A percentile compares a stretch with the other conserved stretches of the same genome.
Evolutionary conservation across 2,797 vertebrate genomes (phyloP).

Genomic region (Lophotriccus pileatus): DNA sequence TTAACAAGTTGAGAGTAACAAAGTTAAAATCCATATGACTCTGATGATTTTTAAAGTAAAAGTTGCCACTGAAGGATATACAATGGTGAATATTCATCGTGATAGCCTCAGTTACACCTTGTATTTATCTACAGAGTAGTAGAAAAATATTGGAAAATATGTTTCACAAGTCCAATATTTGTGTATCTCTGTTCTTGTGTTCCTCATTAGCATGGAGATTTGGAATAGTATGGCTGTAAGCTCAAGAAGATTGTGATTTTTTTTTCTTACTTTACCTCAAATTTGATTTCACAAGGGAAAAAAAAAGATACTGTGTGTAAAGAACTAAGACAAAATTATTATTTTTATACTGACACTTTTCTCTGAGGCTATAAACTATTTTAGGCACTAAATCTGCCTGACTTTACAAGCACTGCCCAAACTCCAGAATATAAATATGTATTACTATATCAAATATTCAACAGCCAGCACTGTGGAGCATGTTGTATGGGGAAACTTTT

Average conservation of each 20-base stretch:
- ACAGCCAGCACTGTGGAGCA: not conserved
- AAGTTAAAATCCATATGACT: not conserved
- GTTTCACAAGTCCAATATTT: not conserved
- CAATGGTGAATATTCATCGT: not conserved
- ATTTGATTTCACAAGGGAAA: not conserved
- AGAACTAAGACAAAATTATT: slow-evolving; percentile 5
- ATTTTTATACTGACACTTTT: slow-evolving; percentile 37
- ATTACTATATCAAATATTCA: slow-evolving; percentile 40
- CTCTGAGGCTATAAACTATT: slow-evolving; percentile 42
- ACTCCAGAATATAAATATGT: slow-evolving; percentile 22
- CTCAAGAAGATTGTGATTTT: not conserved
- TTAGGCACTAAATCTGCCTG: slow-evolving; percentile 35
- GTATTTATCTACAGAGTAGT: not conserved
- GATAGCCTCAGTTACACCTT: not conserved
- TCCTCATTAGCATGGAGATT: not conserved
- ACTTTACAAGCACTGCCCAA: slow-evolving; percentile 6
- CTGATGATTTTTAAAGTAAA: not conserved
- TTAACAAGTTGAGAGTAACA: not conserved
- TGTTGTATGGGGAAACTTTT: not conserved
- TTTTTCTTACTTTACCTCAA: not conserved
- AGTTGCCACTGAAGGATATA: not conserved
- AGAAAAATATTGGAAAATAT: not conserved
- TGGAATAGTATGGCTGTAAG: not conserved
- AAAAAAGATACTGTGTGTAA: not conserved
- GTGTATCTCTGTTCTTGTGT: not conserved